Percentiles rank a stretch among this genome's conserved stretches.
phyloP scores from a whole-genome alignment of 2,888 invertebrate species.

The Malthinus flaveolus region DNA sequence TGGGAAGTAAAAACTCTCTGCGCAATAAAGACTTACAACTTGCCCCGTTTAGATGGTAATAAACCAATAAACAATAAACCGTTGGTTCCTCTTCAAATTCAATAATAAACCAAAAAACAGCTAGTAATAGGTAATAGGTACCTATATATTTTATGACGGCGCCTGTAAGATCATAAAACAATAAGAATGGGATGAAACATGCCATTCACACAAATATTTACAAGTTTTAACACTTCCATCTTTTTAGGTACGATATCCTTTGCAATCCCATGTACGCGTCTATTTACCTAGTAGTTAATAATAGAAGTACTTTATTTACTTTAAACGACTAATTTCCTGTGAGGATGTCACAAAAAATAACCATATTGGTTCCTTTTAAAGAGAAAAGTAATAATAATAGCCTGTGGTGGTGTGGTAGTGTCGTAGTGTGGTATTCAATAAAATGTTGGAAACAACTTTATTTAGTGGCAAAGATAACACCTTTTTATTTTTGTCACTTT shows the following conservation, averaged over 20 bases:
- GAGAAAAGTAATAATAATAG: constrained; percentile 13
- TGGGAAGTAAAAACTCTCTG: background rate
- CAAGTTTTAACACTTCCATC: constrained; percentile 1
- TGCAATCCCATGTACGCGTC: background rate
- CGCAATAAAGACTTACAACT: background rate
- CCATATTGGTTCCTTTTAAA: constrained; percentile 31
- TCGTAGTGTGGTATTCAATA: too few relatives aligned
- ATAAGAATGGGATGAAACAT: background rate
- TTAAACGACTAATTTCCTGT: constrained; percentile 25
- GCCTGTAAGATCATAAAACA: constrained; percentile 6
- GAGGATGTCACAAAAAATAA: constrained; percentile 24
- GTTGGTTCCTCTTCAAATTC: background rate
- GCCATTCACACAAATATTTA: background rate
- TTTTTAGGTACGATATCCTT: background rate
- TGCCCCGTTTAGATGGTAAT: too few relatives aligned
- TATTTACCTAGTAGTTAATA: too few relatives aligned
- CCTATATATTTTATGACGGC: background rate
- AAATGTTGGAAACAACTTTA: constrained; percentile 24
- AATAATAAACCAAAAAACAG: background rate
- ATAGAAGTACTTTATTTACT: constrained; percentile 12
- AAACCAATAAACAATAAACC: background rate
- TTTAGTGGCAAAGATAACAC: constrained; percentile 27
- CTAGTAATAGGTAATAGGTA: background rate
- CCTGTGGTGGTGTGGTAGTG: constrained; percentile 20
- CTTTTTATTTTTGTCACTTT: constrained; percentile 21